Base-by-base conservation (phyloP, 37 sponge, comb jelly and placozoan species). In the Eunapius fragilis region DNA sequence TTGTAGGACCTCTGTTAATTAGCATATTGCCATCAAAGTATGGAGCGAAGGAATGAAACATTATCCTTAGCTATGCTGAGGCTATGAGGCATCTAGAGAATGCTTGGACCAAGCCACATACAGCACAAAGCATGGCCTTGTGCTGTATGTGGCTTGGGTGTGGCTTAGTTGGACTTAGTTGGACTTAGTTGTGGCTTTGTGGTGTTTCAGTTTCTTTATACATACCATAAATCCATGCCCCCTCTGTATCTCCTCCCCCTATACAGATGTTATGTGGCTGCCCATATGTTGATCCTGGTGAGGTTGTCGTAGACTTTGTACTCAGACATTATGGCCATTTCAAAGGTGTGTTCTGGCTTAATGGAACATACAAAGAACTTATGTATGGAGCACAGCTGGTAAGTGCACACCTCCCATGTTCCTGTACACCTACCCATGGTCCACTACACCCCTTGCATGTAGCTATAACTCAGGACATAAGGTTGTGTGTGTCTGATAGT, bases 301-400 rank as follows among this genome's bases (percentile, higher is more conserved):
- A 86, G 24, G 79, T 84, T 25, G 83, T 86, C 24, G 37, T 82
- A 27, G 83, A 91, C 68, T 91, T 86, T 71, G 67, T 82, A 27
- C 25, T 33, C 41, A 75, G 38, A 6, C 32, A 77, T 25, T 67
- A 82, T 70, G 2, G 37, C 22, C 74, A 67, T 31, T 91, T 86
- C 79, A 87, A 87, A 27, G 87, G 91, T 27, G 50, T 91, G 22
- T 86, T 82, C 75, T 91, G 77, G 77, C 37, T 91, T 25, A 50
- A 69, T 31, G 82, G 82, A 25, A 0, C 37, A 0, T 27, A 25
- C 3, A 25, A 27, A 30, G 87, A 91, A 25, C 58, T 69, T 17
- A 49, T 77, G 33, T 25, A 67, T 77, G 86, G 70, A 49, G 74
- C 31, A 71, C 58, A 58, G 14, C 14, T 13, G 58, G 72, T 83